Percentiles rank a stretch among this genome's conserved stretches.
Conservation (phyloP, 1,140 invertebrate genomes). For the Neoseiulus cucumeris region DNA sequence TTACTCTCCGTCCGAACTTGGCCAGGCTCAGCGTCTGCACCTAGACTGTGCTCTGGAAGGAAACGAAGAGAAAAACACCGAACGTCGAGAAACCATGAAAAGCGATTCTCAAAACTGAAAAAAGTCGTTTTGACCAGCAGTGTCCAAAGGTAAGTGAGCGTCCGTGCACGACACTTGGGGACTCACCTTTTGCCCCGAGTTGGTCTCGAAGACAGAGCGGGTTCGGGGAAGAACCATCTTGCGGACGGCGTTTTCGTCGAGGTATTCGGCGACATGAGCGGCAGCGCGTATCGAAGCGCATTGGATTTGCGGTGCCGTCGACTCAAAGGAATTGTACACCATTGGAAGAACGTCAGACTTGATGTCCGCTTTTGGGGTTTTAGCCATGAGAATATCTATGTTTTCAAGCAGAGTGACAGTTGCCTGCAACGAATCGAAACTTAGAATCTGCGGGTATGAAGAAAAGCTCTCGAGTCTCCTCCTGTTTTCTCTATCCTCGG, state of each 20-base stretch:
- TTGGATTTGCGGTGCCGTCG: conserved; percentile 76
- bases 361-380: conserved; percentile 58
- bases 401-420: conserved; percentile 77
- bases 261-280: conserved; percentile 56
- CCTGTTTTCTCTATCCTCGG: too few species aligned
- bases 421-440: conserved; percentile 39
- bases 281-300: conserved; percentile 72
- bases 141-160: too few species aligned
- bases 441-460: background rate
- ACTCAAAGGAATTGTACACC: conserved; percentile 70
- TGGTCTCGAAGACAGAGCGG: conserved; percentile 65
- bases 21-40: too few species aligned
- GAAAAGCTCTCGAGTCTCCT: too few species aligned
- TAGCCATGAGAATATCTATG: conserved; percentile 68
- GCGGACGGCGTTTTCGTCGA: conserved; percentile 60
- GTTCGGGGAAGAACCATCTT: conserved; percentile 66
- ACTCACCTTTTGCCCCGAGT: conserved; percentile 35
- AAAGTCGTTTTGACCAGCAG: too few species aligned
- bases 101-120: too few species aligned
- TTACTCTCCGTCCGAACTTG: too few species aligned
- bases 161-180: too few species aligned
- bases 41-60: too few species aligned
- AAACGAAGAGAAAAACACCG: too few species aligned
- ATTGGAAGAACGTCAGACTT: conserved; percentile 59
- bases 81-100: too few species aligned